A percentile compares a stretch with the other conserved stretches of the same genome.
phyloP scores from a whole-genome alignment of 2,797 vertebrate genomes.

The Sorex maritimensis region DNA sequence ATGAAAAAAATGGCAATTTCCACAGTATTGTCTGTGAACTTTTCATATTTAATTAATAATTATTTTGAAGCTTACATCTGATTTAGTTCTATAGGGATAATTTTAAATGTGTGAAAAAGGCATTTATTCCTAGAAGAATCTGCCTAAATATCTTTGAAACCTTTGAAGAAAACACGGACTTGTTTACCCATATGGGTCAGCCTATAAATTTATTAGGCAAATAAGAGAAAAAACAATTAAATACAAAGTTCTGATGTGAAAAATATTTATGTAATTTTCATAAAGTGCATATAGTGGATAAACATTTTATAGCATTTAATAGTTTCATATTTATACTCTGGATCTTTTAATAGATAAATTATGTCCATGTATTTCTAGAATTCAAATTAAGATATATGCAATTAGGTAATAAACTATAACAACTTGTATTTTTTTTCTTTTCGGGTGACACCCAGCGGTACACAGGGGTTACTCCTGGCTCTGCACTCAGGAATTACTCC shows the following conservation, averaged over 20 bases:
- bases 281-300: not conserved
- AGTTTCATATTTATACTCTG: conserved; percentile 25
- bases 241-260: conserved; percentile 3
- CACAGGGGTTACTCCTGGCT: too few relatives aligned
- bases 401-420: conserved; percentile 62
- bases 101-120: not conserved
- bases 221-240: conserved; percentile 10
- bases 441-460: too few relatives aligned
- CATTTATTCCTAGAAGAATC: conserved; percentile 22
- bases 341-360: conserved; percentile 11
- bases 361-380: conserved; percentile 5
- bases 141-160: conserved; percentile 6
- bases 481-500: too few relatives aligned
- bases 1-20: not conserved
- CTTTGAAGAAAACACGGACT: not conserved
- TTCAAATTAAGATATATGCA: conserved; percentile 62
- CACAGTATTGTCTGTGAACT: not conserved
- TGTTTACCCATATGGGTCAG: not conserved
- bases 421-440: conserved; percentile 8
- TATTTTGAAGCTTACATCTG: conserved; percentile 2
- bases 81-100: not conserved
- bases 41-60: conserved; percentile 12
- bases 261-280: conserved; percentile 9
- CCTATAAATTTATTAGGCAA: conserved; percentile 6
- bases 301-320: conserved; percentile 27